Evolutionary conservation across 2,888 invertebrate genomes (phyloP), one percentile per base, ranked within the genome.

Genomic region (Drosophila meridiana): DNA sequence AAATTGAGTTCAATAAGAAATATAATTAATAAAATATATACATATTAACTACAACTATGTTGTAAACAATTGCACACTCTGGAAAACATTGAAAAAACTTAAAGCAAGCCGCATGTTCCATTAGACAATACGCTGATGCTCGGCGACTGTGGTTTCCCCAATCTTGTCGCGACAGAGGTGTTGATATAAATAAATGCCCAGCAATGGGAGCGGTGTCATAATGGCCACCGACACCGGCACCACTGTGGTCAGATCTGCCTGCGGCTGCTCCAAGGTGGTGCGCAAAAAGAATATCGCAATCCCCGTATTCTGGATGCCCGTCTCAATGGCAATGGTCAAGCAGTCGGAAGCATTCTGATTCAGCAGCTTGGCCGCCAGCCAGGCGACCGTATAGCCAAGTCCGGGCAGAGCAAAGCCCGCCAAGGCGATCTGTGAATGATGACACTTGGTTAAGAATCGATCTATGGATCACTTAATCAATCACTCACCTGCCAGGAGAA

Each of bases 281-380:
- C 96, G 94, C 62, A 99, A 93, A 82, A 99, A 94, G 92, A 98
- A 97, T 87, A 99, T 98, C 0, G 98, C 95, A 76, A 99, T 92
- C 8, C 98, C 98, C 0, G 98, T 98, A 93, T 99, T 99, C 93
- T 98, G 98, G 62, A 98, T 96, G 59, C 98, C 98, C 5, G 97
- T 97, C 94, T 99, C 99, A 57, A 99, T 96, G 56, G 97, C 96
- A 87, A 99, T 98, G 6, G 99, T 97, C n/a, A 97, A 93, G 3
- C 95, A 94, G 92, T 98, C 97, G 4, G 94, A 92, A 50, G 94
- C 92, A 6, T 95, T 94, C 90, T 96, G 97, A 34, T 94, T 94
- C 14, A 95, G 93, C 0, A 95, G 34, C 60, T 94, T 93, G 0
- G 97, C 96, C 0, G 95, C 84, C 9, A 94, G 50, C 91, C 95